These are phyloP conservation scores for Platichthys stellatus DNA, from an alignment of 2,113 vertebrate species.

Conservation along the genomic window DNA sequence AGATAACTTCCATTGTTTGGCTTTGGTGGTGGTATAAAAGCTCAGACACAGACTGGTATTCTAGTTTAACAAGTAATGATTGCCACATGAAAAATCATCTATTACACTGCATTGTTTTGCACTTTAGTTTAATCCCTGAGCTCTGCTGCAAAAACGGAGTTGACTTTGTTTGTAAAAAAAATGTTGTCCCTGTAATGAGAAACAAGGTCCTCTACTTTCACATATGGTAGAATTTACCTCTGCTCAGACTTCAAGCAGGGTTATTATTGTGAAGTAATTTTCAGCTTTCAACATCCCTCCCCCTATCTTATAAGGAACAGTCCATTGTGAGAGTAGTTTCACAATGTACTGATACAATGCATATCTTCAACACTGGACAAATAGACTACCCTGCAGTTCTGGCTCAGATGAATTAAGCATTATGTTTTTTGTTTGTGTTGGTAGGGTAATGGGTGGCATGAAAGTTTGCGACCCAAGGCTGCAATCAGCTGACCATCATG, in stretches of 20 bases:
- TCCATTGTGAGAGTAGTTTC: background rate
- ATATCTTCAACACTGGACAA: background rate
- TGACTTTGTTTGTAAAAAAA: background rate
- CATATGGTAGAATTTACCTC: conserved; percentile 65
- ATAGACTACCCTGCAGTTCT: background rate
- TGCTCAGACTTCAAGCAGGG: conserved; percentile 38
- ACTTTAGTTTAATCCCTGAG: conserved; percentile 12
- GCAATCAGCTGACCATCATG: too few relatives aligned
- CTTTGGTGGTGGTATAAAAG: background rate
- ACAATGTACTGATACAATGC: background rate
- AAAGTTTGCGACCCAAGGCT: background rate
- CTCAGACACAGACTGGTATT: background rate
- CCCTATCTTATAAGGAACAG: conserved; percentile 3
- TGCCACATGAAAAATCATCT: conserved; percentile 6
- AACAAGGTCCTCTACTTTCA: conserved; percentile 44
- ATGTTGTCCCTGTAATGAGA: conserved; percentile 44
- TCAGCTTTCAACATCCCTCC: background rate
- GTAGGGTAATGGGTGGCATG: background rate
- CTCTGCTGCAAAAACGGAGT: conserved; percentile 36
- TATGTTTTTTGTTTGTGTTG: background rate
- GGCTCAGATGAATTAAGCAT: background rate
- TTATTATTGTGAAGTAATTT: conserved; percentile 41
- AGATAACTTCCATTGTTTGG: background rate
- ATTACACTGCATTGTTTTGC: background rate
- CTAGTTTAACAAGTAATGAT: conserved; percentile 4